Evolutionary conservation across 2,113 vertebrate species (phyloP), one percentile per base, ranked within the genome.

Genomic region (Stomatorhinus ivindoensis): DNA sequence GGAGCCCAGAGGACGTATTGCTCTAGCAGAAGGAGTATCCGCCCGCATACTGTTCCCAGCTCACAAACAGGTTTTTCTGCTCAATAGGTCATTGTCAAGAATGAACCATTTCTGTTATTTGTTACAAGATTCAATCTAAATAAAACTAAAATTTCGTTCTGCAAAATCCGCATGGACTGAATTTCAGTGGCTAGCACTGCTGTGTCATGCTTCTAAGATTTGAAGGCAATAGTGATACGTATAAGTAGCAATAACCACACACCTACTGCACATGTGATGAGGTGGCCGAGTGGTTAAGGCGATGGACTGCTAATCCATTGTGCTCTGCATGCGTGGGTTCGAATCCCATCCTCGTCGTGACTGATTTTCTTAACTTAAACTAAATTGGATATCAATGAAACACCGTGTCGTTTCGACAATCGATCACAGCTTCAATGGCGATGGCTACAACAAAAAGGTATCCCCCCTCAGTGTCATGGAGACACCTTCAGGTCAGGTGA

Each of bases 1-100:
- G 93, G 90, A 90, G 31, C 21, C 24, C 82, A 11, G 39, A 11
- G 24, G 11, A 91, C 89, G 90, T 91, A 91, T 24, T 47, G 93
- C 92, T 92, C 93, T 89, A 93, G 82, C 91, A 92, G 91, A 92
- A 92, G 92, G 93, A 94, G 91, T 17, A 42, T 39, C 4, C 73
- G 7, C 4, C 13, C 35, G 73, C 6, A 19, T 13, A 39, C 31
- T 76, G 31, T 11, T 11, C 27, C n/a, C n/a, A 21, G 61, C n/a
- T 69, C 61, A 69, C 4, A 61, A 31, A 69, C 27, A 69, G 61
- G 10, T 11, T 27, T 69, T 15, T 31, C 61, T 69, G 61, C 10
- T 31, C 61, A 8, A 42, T 42, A 80, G 35, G 17, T 39, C 13
- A 80, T 80, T 42, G 35, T 35, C 73, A 80, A 39, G 35, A 39